Conservation (phyloP, 2,888 invertebrate genomes). For the Mimas tiliae region DNA sequence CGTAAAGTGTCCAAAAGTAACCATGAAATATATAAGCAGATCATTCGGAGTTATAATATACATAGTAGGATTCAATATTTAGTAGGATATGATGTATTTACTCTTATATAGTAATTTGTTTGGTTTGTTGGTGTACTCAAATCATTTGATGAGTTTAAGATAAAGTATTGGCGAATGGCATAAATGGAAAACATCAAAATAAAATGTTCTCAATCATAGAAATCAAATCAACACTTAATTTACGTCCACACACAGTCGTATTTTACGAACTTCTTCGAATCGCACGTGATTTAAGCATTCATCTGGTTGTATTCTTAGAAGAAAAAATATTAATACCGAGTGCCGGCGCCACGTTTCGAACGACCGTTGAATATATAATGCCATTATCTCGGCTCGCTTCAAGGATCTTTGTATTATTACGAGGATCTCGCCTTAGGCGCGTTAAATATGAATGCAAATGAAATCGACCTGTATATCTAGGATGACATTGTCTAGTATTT, state of each 20-base stretch:
- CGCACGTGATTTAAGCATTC: slow-evolving; percentile 21
- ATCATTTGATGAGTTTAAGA: neutral
- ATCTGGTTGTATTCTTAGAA: slow-evolving; percentile 38
- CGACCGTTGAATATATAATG: slow-evolving; percentile 61
- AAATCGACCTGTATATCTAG: neutral
- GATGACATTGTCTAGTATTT: slow-evolving; percentile 15
- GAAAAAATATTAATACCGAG: slow-evolving; percentile 37
- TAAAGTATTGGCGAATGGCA: neutral
- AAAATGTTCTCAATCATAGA: neutral
- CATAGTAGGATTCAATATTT: too few relatives aligned
- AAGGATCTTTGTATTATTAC: slow-evolving; percentile 36
- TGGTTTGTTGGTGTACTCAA: neutral
- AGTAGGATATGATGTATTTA: too few relatives aligned
- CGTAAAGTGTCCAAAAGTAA: too few relatives aligned
- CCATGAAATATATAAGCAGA: too few relatives aligned
- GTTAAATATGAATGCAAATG: slow-evolving; percentile 28
- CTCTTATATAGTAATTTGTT: neutral
- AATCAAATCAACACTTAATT: slow-evolving; percentile 24
- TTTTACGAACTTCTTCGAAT: slow-evolving; percentile 24
- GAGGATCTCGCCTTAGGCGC: slow-evolving; percentile 26
- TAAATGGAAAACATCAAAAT: neutral
- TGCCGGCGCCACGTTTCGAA: slow-evolving; percentile 40
- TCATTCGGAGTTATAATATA: too few relatives aligned
- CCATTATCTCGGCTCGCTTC: slow-evolving; percentile 29
- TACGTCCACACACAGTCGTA: slow-evolving; percentile 20